Evolutionary conservation across 2,113 vertebrate species (phyloP), one percentile per base, ranked within the genome.

Genomic region (Mustela nigripes): DNA sequence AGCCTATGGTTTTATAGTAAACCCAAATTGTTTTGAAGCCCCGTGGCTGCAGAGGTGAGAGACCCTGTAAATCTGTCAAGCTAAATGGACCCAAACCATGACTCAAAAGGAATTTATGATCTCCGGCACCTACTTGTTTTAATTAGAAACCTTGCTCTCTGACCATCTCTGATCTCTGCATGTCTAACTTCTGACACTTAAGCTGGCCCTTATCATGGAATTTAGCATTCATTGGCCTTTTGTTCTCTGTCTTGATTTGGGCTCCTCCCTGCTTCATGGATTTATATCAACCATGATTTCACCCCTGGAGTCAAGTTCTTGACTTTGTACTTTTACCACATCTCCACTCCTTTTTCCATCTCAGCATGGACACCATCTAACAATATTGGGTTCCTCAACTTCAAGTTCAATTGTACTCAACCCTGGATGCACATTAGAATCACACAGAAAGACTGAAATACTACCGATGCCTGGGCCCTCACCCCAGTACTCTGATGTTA

Each of bases 401-500:
- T 96, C 53, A 80, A 62, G 36, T 11, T 87, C 39, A 50, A 2
- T 28, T 53, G 21, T 69, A 58, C 42, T 85, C 56, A 85, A 95
- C 5, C 18, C 21, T 65, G 53, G 16, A 21, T 84, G 28, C 39
- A 82, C 28, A 89, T 85, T 92, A 56, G 21, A 89, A 53, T 85
- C n/a, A 80, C 60, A 78, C 21, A 62, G 39, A 89, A 92, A 86
- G 9, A 69, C 33, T 88, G 90, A 88, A 95, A 62, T 89, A 76
- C 63, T 85, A 24, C 74, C 2, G 53, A 62, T 88, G 18, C 9
- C 63, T 73, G 9, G 53, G 16, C 7, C 39, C 22, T 71, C 45
- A 1, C 21, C n/a, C 16, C 6, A 71, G 21, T 58, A 71, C 15
- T 53, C 19, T 48, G 22, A 53, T 65, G 67, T 95, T 87, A 94